Evolutionary conservation across 2,888 invertebrate genomes (phyloP).

Genomic region (Erpobdella octoculata): DNA sequence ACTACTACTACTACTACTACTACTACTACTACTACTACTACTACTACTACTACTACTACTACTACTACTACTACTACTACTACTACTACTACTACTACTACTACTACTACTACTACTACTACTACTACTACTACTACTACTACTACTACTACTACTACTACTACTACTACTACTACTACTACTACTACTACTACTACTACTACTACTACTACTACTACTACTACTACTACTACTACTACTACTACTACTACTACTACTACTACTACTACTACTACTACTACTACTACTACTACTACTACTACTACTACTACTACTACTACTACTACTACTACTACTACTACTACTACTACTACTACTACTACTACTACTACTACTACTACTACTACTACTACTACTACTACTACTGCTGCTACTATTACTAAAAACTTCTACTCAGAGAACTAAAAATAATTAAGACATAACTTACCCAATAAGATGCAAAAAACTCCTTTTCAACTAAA

Average conservation of each 20-base stretch:
- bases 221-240: constrained; percentile 34
- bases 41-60: constrained; percentile 31
- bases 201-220: constrained; percentile 34
- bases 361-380: constrained; percentile 36
- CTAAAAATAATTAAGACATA: background rate
- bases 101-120: constrained; percentile 34
- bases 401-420: constrained; percentile 18
- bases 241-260: constrained; percentile 34
- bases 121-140: constrained; percentile 34
- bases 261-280: constrained; percentile 33
- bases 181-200: constrained; percentile 34
- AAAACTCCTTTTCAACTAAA: too few relatives aligned
- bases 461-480: too few relatives aligned
- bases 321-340: constrained; percentile 35
- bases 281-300: constrained; percentile 30
- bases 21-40: constrained; percentile 31
- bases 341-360: constrained; percentile 35
- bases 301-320: constrained; percentile 34
- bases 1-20: constrained; percentile 33
- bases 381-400: constrained; percentile 33
- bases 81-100: constrained; percentile 34
- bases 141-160: constrained; percentile 34
- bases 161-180: constrained; percentile 33
- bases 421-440: background rate
- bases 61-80: constrained; percentile 34